Conservation (phyloP, 2,888 invertebrate species). For the Latrodectus elegans region DNA sequence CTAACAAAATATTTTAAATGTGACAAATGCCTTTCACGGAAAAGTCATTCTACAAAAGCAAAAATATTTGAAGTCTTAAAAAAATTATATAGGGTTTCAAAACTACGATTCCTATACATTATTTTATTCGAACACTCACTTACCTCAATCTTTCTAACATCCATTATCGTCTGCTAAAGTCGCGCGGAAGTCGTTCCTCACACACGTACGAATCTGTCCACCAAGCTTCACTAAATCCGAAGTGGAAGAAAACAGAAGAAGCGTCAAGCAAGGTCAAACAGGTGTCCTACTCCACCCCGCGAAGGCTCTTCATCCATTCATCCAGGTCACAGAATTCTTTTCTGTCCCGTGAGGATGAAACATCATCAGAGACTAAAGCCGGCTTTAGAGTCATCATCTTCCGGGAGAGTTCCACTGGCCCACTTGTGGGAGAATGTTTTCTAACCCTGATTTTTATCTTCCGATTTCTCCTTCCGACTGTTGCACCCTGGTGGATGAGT, state of each 20-base stretch:
- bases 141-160: too few relatives aligned
- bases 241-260: not conserved
- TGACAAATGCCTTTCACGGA: too few relatives aligned
- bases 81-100: too few relatives aligned
- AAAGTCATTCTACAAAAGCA: too few relatives aligned
- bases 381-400: not conserved
- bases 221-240: slow-evolving; percentile 17
- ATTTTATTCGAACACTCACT: too few relatives aligned
- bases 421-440: slow-evolving; percentile 12
- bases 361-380: not conserved
- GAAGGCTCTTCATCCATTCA: not conserved
- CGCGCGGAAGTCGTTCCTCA: not conserved
- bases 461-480: not conserved
- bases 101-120: too few relatives aligned
- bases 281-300: slow-evolving; percentile 17
- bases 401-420: slow-evolving; percentile 31
- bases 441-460: not conserved
- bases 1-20: too few relatives aligned
- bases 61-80: too few relatives aligned
- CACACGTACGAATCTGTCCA: not conserved
- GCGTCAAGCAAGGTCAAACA: slow-evolving; percentile 43
- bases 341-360: not conserved
- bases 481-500: not conserved
- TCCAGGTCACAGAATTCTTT: not conserved
- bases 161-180: not conserved